Conservation (phyloP, 2,113 vertebrate genomes). For the Rostratula benghalensis region DNA sequence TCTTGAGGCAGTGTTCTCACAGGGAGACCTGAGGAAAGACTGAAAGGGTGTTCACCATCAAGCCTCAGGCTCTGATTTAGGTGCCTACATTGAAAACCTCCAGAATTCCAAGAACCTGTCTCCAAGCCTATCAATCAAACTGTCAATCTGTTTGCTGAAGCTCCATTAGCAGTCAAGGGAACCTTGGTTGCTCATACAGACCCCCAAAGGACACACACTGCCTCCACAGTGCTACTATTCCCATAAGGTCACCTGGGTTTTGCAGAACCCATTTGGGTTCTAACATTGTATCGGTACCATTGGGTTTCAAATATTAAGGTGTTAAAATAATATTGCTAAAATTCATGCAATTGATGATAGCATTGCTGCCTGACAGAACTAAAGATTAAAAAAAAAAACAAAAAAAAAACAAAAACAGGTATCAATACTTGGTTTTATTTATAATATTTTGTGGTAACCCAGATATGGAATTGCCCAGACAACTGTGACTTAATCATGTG, state of each 20-base stretch:
- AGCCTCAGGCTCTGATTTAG: neutral
- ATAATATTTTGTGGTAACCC: conserved; percentile 13
- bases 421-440: conserved; percentile 33
- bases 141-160: neutral
- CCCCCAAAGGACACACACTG: neutral
- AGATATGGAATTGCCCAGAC: conserved; percentile 26
- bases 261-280: neutral
- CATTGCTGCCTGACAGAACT: neutral
- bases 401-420: neutral
- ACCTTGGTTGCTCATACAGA: neutral
- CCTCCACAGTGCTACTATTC: neutral
- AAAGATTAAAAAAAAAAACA: neutral
- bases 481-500: conserved; percentile 50
- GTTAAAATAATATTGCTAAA: neutral
- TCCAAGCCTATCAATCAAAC: neutral
- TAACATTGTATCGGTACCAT: neutral
- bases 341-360: neutral
- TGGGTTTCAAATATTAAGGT: neutral
- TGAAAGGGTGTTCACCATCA: neutral
- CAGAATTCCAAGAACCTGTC: neutral
- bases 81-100: neutral
- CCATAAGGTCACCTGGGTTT: neutral
- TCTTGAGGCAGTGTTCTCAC: neutral
- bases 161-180: neutral
- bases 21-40: neutral